Conservation (phyloP, 2,113 vertebrate genomes). For the Syngnathus scovelli region DNA sequence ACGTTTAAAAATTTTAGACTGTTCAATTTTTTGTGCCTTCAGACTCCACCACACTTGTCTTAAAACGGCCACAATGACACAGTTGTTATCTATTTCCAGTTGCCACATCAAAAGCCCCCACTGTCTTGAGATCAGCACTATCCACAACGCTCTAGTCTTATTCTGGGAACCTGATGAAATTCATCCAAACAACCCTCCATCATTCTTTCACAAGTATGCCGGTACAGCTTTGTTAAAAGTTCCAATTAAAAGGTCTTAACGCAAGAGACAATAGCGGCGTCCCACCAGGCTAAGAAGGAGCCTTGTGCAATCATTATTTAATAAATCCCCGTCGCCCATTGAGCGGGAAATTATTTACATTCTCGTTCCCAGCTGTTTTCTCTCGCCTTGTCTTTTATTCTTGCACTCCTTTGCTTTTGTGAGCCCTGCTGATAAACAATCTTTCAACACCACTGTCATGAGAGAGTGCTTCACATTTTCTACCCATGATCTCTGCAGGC, state of each 20-base stretch:
- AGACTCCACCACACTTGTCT: too few relatives aligned
- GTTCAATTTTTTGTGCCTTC: too few relatives aligned
- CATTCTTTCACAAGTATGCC: constrained; percentile 10
- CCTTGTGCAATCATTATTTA: constrained; percentile 30
- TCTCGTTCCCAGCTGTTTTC: constrained; percentile 50
- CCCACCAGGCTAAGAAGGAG: background rate
- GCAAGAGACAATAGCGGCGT: constrained; percentile 10
- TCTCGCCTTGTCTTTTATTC: constrained; percentile 24
- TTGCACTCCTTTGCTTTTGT: constrained; percentile 13
- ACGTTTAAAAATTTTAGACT: too few relatives aligned
- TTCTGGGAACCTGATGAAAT: constrained; percentile 28
- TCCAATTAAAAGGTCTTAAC: constrained; percentile 36
- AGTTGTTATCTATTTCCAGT: too few relatives aligned
- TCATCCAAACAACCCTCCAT: constrained; percentile 8
- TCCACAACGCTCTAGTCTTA: background rate
- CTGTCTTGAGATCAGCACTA: background rate
- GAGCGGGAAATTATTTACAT: constrained; percentile 48
- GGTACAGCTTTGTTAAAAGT: constrained; percentile 21
- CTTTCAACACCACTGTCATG: constrained; percentile 41
- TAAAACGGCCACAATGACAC: too few relatives aligned
- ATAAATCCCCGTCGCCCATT: constrained; percentile 21
- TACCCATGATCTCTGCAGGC: constrained; percentile 23
- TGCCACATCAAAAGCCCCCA: too few relatives aligned
- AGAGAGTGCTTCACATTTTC: constrained; percentile 40
- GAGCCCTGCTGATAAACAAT: constrained; percentile 41